phyloP scores from a whole-genome alignment of 2,797 vertebrate genomes.

The Macrochelys suwanniensis region DNA sequence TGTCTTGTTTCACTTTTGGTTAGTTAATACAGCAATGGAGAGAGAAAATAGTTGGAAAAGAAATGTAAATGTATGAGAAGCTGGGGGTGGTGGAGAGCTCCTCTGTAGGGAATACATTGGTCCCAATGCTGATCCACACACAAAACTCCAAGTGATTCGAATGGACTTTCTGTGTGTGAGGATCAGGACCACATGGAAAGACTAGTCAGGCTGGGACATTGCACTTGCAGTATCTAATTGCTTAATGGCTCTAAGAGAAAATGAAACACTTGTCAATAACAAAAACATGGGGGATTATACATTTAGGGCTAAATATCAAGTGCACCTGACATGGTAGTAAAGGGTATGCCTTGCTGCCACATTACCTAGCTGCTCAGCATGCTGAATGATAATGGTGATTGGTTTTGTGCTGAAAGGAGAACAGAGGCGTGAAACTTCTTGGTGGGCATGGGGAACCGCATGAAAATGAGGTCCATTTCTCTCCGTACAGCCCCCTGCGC shows the following conservation, averaged over 20 bases:
- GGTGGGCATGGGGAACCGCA: background rate
- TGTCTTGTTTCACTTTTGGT: background rate
- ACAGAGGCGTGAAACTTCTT: background rate
- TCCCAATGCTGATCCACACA: background rate
- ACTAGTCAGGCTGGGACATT: background rate
- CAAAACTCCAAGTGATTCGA: background rate
- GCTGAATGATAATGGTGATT: rapidly evolving
- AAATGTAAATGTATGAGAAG: background rate
- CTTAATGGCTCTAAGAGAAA: conserved; percentile 13
- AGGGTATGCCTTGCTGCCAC: background rate
- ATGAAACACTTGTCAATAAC: background rate
- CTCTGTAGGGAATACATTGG: background rate
- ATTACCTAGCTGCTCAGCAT: background rate
- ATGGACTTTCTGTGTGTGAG: background rate
- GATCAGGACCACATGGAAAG: background rate
- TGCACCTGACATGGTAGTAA: background rate
- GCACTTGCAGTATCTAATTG: background rate
- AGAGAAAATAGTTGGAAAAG: background rate
- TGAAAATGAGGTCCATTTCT: background rate
- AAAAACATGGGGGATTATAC: background rate
- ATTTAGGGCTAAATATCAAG: background rate
- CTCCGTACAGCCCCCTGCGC: background rate
- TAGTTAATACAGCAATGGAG: background rate
- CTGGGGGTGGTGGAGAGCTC: background rate
- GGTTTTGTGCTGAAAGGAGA: background rate